Conservation (phyloP, 2,113 vertebrate species). For the Crotalus tigris region DNA sequence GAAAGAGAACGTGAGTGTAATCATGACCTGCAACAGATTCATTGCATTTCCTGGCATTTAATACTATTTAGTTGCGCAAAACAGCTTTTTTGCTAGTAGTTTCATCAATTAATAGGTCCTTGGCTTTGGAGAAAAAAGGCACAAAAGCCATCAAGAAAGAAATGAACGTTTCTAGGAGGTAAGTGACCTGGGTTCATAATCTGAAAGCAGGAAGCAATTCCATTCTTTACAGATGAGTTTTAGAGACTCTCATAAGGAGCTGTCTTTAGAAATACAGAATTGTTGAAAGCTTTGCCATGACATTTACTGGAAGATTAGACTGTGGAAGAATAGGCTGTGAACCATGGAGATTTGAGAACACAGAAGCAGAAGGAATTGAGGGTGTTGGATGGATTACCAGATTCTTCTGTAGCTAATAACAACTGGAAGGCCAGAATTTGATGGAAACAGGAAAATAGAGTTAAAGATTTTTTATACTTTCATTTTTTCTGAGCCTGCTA, state of each 20-base stretch:
- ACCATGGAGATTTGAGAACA: too few relatives aligned
- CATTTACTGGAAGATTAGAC: neutral
- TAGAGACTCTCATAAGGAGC: neutral
- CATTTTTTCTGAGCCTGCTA: neutral
- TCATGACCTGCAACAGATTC: constrained; percentile 40
- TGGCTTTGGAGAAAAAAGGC: constrained; percentile 11
- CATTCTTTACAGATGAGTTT: too few relatives aligned
- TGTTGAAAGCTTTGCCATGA: neutral
- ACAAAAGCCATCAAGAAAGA: neutral
- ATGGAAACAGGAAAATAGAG: neutral
- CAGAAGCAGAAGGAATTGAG: neutral
- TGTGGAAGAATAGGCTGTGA: neutral
- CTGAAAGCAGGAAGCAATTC: neutral
- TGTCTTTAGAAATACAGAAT: neutral
- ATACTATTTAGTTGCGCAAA: constrained; percentile 15
- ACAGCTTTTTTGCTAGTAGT: neutral
- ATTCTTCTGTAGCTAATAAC: neutral
- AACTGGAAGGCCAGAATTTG: neutral
- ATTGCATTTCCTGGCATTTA: constrained; percentile 31
- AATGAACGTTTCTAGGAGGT: constrained; percentile 66
- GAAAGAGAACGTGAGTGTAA: constrained; percentile 33
- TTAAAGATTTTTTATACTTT: neutral
- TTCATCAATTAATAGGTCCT: neutral
- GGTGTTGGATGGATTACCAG: neutral
- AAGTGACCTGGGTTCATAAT: constrained; percentile 27